phyloP scores from a whole-genome alignment of 2,113 vertebrate species.

The Lagopus muta region DNA sequence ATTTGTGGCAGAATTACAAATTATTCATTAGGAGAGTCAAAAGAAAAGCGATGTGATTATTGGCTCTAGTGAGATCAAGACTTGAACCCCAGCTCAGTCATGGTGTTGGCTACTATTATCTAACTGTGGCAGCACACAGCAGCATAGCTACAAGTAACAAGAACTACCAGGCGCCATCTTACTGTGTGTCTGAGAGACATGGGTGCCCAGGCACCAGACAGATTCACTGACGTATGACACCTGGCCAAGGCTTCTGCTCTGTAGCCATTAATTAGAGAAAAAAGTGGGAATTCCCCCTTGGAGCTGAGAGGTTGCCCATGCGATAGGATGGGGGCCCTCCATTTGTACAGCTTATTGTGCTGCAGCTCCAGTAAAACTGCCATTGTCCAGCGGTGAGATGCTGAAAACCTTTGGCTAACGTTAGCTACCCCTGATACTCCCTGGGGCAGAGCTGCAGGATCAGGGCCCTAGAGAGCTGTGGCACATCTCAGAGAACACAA shows the following conservation, averaged over 20 bases:
- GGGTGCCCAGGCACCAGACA: fast-evolving
- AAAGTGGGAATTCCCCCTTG: neutral
- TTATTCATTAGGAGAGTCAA: neutral
- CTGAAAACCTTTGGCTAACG: neutral
- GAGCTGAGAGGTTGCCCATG: neutral
- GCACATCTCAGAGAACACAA: neutral
- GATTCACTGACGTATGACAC: neutral
- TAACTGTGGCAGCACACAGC: neutral
- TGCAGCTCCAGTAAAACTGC: neutral
- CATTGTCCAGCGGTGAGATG: neutral
- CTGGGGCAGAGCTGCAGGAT: neutral
- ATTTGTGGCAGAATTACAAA: neutral
- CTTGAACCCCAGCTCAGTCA: neutral
- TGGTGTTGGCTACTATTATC: neutral
- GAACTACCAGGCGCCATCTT: neutral
- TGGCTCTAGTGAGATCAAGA: neutral
- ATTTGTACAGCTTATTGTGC: neutral
- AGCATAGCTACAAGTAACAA: neutral
- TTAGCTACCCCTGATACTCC: neutral
- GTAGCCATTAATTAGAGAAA: neutral
- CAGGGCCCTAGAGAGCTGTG: neutral
- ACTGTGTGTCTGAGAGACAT: neutral
- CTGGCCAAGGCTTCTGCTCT: neutral
- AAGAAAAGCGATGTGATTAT: neutral
- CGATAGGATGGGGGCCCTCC: neutral